Base-by-base conservation (phyloP, 2,888 invertebrate species). In the Luperina nickerlii region DNA sequence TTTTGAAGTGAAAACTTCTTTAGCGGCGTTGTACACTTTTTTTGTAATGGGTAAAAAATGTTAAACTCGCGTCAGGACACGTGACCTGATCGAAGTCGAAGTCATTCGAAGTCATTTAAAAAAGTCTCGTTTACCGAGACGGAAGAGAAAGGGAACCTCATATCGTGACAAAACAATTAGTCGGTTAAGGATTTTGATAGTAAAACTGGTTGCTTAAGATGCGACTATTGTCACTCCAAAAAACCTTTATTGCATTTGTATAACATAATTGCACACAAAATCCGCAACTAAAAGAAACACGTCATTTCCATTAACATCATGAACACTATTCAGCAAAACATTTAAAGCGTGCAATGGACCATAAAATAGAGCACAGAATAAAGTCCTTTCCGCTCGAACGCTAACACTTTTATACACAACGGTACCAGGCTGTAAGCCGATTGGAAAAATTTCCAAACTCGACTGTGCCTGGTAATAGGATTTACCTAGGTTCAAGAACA, bases 371-470 rank as follows among this genome's bases (percentile, higher is more conserved):
- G 45, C 20, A 24, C 27, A 4, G n/a, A 54, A 69, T 67, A 78
- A 81, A 85, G 74, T 81, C 60, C 68, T 57, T 81, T 81, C 38
- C 60, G 18, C 65, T 71, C 54, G 66, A 88, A 66, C 73, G 71
- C 45, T 66, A 83, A 78, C 75, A 79, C 71, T 89, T 90, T 81
- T 78, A 78, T 70, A 67, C 67, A 45, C 78, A 75, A 75, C 85
- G 70, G 86, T 90, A 85, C 27, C 6, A 84, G 73, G 20, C 89
- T 79, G 80, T 94, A 95, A 95, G 94, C 93, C 92, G 94, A 95
- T 94, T 94, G 92, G 92, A 92, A 93, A 93, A 94, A 94, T 90
- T 92, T 92, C 90, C 91, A 86, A 92, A 90, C 91, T 92, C 90
- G 87, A 90, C 90, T 90, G 84, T 79, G 87, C 79, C 66, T 78